Evolutionary conservation across 2,797 vertebrate species (phyloP).

Genomic region (Oryzias sinensis): DNA sequence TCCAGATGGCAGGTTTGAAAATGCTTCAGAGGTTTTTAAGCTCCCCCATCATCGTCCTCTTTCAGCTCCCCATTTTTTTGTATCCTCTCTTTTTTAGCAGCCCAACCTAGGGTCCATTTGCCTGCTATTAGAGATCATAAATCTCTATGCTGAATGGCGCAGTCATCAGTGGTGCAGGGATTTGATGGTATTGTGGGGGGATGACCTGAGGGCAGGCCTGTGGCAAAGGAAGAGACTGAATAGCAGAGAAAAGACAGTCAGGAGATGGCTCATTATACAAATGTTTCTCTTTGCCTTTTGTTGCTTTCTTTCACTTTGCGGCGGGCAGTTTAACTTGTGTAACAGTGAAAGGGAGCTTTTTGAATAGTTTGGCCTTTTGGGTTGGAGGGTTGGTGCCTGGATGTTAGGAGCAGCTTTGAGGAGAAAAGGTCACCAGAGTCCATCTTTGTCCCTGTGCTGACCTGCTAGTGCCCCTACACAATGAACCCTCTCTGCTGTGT

Average conservation of each 20-base stretch:
- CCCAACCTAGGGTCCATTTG: slow-evolving; percentile 59
- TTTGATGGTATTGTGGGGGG: slow-evolving; percentile 56
- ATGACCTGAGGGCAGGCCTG: slow-evolving; percentile 64
- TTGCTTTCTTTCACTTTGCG: slow-evolving; percentile 32
- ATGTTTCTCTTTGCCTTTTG: slow-evolving; percentile 65
- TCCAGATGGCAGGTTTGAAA: slow-evolving; percentile 74
- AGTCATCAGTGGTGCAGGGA: slow-evolving; percentile 44
- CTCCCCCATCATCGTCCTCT: slow-evolving; percentile 11
- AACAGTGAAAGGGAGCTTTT: slow-evolving; percentile 50
- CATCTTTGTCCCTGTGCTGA: slow-evolving; percentile 57
- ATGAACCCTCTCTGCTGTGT: slow-evolving; percentile 34
- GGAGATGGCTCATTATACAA: slow-evolving; percentile 66
- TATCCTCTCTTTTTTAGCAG: slow-evolving; percentile 38
- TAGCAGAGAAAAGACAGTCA: slow-evolving; percentile 51
- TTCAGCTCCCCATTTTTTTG: slow-evolving; percentile 16
- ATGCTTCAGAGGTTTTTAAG: slow-evolving; percentile 46
- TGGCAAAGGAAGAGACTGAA: slow-evolving; percentile 60
- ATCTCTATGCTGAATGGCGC: slow-evolving; percentile 72
- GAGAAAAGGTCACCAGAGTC: slow-evolving; percentile 46
- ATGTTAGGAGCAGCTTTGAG: slow-evolving; percentile 63
- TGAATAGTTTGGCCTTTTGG: slow-evolving; percentile 32
- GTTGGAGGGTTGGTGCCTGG: slow-evolving; percentile 61
- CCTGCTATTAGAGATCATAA: slow-evolving; percentile 77
- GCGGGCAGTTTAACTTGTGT: slow-evolving; percentile 47
- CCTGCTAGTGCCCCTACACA: slow-evolving; percentile 45